A percentile compares a stretch with the other conserved stretches of the same genome.
Evolutionary conservation across 1,140 invertebrate species (phyloP).

Genomic region (Trichonephila clavata): DNA sequence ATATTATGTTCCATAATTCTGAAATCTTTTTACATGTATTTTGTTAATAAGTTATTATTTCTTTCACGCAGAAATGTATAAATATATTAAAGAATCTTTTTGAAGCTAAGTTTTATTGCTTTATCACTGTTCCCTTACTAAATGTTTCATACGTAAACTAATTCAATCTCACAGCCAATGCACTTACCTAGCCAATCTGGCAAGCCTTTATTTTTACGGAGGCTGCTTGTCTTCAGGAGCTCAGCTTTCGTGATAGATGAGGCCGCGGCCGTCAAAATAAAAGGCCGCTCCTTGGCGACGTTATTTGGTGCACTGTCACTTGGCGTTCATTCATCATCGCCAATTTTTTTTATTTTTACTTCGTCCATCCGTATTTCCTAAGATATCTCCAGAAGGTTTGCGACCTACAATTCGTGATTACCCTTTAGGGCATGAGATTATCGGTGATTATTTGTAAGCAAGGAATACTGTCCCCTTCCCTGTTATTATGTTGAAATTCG

Average conservation of each 20-base stretch:
- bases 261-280: slow-evolving; percentile 75
- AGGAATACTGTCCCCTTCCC: not conserved
- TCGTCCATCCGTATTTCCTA: not conserved
- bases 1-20: too few relatives aligned
- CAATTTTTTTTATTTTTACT: slow-evolving; percentile 59
- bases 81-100: too few relatives aligned
- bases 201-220: slow-evolving; percentile 32
- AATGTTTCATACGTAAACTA: not conserved
- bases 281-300: slow-evolving; percentile 74
- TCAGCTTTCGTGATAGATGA: slow-evolving; percentile 75
- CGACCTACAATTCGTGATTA: slow-evolving; percentile 6
- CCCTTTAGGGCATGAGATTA: not conserved
- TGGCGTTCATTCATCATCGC: slow-evolving; percentile 75
- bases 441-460: not conserved
- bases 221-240: slow-evolving; percentile 74
- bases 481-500: too few relatives aligned
- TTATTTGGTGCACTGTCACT: slow-evolving; percentile 72
- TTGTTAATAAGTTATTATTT: too few relatives aligned
- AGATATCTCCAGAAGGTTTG: not conserved
- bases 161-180: slow-evolving; percentile 2
- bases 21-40: too few relatives aligned
- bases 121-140: too few relatives aligned
- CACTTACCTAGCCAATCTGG: not conserved
- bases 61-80: too few relatives aligned
- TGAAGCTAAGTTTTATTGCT: too few relatives aligned